Evolutionary conservation across 1,140 invertebrate genomes (phyloP).

Genomic region (Rhyzopertha dominica): DNA sequence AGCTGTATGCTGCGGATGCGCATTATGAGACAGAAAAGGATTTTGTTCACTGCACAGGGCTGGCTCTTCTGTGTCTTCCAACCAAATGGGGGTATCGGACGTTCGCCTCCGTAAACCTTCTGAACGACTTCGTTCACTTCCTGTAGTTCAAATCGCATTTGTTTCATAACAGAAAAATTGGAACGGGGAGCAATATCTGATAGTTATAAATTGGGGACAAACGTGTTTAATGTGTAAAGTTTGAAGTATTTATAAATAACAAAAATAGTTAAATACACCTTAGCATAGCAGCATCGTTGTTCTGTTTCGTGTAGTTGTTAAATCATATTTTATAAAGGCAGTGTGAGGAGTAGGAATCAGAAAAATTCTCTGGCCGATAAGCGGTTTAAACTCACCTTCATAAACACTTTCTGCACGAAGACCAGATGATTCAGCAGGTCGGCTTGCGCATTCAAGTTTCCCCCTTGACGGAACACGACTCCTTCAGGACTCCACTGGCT

Average conservation of each 20-base stretch:
- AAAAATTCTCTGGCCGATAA: background rate
- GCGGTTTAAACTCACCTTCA: conserved; percentile 66
- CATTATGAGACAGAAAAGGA: conserved; percentile 85
- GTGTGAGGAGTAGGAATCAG: too few relatives aligned
- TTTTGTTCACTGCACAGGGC: conserved; percentile 52
- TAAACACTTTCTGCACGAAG: conserved; percentile 98
- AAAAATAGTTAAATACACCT: too few relatives aligned
- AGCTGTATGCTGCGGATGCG: conserved; percentile 91
- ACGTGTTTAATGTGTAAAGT: too few relatives aligned
- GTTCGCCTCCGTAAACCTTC: conserved; percentile 93
- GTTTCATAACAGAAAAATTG: too few relatives aligned
- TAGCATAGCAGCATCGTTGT: too few relatives aligned
- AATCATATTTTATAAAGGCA: too few relatives aligned
- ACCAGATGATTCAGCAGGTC: conserved; percentile 96
- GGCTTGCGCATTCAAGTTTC: conserved; percentile 85
- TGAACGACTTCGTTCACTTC: conserved; percentile 97
- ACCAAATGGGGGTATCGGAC: conserved; percentile 86
- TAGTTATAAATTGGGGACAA: too few relatives aligned
- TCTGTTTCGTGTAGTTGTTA: too few relatives aligned
- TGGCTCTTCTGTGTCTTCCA: conserved; percentile 68
- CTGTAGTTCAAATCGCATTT: too few relatives aligned
- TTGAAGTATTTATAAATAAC: too few relatives aligned
- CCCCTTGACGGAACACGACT: conserved; percentile 81
- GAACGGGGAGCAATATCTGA: conserved; percentile 5
- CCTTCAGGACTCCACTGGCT: conserved; percentile 55